These are phyloP conservation scores for Cercopithecus neglectus DNA, from an alignment of 2,797 vertebrate genomes.

Conservation along the genomic window DNA sequence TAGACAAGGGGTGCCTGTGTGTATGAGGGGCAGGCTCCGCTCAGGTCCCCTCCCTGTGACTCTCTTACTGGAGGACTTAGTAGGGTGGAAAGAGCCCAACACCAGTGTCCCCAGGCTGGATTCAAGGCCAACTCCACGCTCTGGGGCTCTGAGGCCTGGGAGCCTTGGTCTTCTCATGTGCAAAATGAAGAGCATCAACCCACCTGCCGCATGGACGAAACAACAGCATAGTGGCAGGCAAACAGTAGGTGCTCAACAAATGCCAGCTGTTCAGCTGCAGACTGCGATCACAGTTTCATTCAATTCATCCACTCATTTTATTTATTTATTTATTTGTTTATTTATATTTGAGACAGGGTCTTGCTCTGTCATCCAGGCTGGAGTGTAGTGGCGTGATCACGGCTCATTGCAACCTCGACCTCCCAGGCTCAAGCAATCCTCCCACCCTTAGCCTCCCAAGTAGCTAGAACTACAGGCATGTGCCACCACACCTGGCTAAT, in stretches of 20 bases:
- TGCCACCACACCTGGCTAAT: not conserved
- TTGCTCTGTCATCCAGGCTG: not conserved
- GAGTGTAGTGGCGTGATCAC: not conserved
- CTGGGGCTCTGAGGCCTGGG: not conserved
- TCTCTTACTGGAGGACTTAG: not conserved
- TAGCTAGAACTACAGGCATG: not conserved
- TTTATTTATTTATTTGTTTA: too few species aligned
- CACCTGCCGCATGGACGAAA: not conserved
- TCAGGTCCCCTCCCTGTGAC: not conserved
- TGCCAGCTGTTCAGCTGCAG: not conserved
- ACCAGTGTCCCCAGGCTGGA: not conserved
- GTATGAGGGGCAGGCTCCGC: fast-evolving
- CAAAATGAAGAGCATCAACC: not conserved
- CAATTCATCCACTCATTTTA: not conserved
- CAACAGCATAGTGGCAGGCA: not conserved
- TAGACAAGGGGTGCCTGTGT: not conserved
- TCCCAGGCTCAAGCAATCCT: not conserved
- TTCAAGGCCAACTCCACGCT: not conserved
- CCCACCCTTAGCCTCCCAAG: not conserved
- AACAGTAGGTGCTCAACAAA: not conserved
- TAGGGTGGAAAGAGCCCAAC: not conserved
- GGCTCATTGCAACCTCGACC: not conserved
- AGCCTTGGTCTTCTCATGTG: not conserved
- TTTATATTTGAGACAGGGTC: not conserved
- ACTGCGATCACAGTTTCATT: fast-evolving